phyloP scores from a whole-genome alignment of 1,140 invertebrate species.

The Ceratosolen solmsi region DNA sequence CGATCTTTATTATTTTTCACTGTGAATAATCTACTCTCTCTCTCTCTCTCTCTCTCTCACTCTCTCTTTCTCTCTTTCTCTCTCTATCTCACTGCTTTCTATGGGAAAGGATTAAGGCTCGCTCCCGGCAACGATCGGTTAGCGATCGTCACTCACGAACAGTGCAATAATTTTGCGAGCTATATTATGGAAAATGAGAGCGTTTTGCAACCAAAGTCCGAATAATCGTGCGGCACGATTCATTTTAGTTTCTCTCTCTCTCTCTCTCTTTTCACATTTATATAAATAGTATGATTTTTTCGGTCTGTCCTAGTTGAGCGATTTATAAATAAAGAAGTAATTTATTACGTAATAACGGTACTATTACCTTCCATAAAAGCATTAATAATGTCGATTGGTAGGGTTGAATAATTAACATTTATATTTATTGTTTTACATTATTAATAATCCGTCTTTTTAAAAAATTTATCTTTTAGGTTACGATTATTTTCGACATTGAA shows the following conservation, averaged over 20 bases:
- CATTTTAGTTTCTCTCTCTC: constrained; percentile 23
- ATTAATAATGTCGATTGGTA: constrained; percentile 1
- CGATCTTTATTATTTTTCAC: constrained; percentile 41
- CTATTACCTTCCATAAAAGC: constrained; percentile 21
- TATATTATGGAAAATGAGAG: constrained; percentile 31
- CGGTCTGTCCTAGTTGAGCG: background rate
- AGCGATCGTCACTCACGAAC: constrained; percentile 48
- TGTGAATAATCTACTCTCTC: background rate
- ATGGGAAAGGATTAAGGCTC: constrained; percentile 25
- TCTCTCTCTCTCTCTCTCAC: background rate
- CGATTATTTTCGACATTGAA: too few relatives aligned
- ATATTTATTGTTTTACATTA: background rate
- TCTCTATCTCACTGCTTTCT: background rate
- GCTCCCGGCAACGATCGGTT: constrained; percentile 36
- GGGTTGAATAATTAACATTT: constrained; percentile 28
- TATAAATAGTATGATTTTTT: background rate
- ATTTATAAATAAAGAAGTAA: constrained; percentile 25
- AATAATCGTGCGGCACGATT: constrained; percentile 48
- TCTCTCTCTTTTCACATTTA: background rate
- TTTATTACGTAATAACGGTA: too few relatives aligned
- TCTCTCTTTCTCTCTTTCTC: background rate
- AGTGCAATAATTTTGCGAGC: constrained; percentile 45
- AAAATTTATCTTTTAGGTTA: too few relatives aligned
- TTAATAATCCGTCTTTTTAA: too few relatives aligned
- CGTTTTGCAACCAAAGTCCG: constrained; percentile 7